A percentile compares a stretch with the other conserved stretches of the same genome.
These are phyloP conservation scores for Zelostemma sp. DNA, from an alignment of 1,140 invertebrate species.

Conservation along the genomic window DNA sequence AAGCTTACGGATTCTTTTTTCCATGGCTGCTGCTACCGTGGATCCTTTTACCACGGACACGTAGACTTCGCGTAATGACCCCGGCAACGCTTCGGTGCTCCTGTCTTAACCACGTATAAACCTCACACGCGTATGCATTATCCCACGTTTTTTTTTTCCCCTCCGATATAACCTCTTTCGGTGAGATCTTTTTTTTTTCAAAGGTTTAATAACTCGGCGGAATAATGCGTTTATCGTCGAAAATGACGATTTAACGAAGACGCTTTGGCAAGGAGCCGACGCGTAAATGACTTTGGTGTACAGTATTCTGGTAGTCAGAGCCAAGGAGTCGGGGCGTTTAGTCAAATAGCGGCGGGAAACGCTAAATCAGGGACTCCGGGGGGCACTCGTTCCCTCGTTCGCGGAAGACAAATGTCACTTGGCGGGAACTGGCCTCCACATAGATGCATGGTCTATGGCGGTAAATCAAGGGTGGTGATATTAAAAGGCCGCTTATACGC, in stretches of 20 bases:
- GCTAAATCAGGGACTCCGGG: slow-evolving; percentile 60
- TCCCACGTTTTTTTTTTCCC: slow-evolving; percentile 33
- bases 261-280: not conserved
- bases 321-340: slow-evolving; percentile 55
- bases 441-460: slow-evolving; percentile 57
- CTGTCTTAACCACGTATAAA: slow-evolving; percentile 44
- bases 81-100: slow-evolving; percentile 50
- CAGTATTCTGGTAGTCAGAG: too few relatives aligned
- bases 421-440: slow-evolving; percentile 49
- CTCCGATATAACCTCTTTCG: not conserved
- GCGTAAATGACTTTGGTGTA: too few relatives aligned
- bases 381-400: slow-evolving; percentile 48
- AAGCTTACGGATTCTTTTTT: slow-evolving; percentile 16
- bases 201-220: too few relatives aligned
- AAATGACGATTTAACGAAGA: too few relatives aligned
- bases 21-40: slow-evolving; percentile 41
- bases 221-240: too few relatives aligned
- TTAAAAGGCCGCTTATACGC: slow-evolving; percentile 68
- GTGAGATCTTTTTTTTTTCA: not conserved
- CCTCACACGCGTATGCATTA: slow-evolving; percentile 30
- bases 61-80: slow-evolving; percentile 49
- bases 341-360: slow-evolving; percentile 61
- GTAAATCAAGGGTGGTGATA: slow-evolving; percentile 67
- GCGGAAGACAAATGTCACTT: slow-evolving; percentile 64
- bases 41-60: slow-evolving; percentile 50